Evolutionary conservation across 2,797 vertebrate genomes (phyloP).

Genomic region (Siniperca undulata): DNA sequence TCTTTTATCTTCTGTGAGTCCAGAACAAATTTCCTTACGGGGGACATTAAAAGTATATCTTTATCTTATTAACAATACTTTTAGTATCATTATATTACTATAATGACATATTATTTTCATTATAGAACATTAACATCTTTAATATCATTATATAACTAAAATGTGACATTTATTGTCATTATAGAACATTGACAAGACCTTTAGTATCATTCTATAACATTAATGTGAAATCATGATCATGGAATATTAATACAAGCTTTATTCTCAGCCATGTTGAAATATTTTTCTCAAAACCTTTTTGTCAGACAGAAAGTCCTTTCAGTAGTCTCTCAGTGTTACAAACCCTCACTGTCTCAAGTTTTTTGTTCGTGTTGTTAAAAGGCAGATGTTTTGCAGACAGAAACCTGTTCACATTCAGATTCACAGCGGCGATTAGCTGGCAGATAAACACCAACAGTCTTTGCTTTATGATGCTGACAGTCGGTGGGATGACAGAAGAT

Average conservation of each 20-base stretch:
- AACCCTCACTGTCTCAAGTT: background rate
- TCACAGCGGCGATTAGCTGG: constrained; percentile 31
- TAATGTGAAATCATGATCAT: background rate
- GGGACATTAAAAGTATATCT: no score
- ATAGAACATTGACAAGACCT: background rate
- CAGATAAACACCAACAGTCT: constrained; percentile 38
- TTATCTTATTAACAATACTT: no score
- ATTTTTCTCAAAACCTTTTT: background rate
- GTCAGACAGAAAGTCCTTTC: background rate
- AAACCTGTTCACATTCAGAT: constrained; percentile 30
- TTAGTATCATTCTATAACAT: background rate
- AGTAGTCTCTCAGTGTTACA: background rate
- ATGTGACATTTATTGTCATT: background rate
- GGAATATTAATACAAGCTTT: background rate
- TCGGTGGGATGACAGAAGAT: constrained; percentile 46
- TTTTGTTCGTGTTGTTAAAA: constrained; percentile 18
- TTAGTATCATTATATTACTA: no score
- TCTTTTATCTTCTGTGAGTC: no score
- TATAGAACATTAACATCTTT: background rate
- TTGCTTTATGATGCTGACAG: constrained; percentile 33
- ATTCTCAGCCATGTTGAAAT: background rate
- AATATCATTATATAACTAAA: background rate
- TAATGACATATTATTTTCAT: no score
- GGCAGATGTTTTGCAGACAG: constrained; percentile 22
- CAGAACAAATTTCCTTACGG: no score